Conservation (phyloP, 2,113 vertebrate species). For the Lepisosteus osseus region DNA sequence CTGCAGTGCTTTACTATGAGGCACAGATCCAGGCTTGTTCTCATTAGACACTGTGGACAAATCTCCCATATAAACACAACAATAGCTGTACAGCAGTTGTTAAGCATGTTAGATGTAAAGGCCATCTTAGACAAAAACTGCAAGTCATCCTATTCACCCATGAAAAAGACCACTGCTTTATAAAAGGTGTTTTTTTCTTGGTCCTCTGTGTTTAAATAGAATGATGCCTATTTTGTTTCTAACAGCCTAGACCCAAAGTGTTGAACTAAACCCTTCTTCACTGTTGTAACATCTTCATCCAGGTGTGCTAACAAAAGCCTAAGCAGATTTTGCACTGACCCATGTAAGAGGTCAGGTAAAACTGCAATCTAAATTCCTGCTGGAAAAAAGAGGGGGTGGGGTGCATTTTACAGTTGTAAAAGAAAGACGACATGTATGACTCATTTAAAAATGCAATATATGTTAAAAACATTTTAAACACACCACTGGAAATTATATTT, state of each 20-base stretch:
- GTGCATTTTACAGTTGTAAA: neutral
- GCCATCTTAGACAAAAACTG: neutral
- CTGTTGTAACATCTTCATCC: constrained; percentile 55
- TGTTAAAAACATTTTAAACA: too few relatives aligned
- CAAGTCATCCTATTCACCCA: neutral
- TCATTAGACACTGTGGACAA: too few relatives aligned
- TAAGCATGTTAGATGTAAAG: neutral
- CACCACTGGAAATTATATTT: too few relatives aligned
- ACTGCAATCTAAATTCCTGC: constrained; percentile 66
- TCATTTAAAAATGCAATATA: too few relatives aligned
- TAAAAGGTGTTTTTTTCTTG: neutral
- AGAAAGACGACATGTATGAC: neutral
- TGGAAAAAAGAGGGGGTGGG: constrained; percentile 36
- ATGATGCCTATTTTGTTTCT: neutral
- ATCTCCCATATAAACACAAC: neutral
- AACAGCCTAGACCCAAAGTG: constrained; percentile 32
- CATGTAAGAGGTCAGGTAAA: constrained; percentile 57
- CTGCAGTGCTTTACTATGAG: too few relatives aligned
- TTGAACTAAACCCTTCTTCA: constrained; percentile 53
- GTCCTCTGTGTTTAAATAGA: constrained; percentile 4
- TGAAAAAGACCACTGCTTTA: neutral
- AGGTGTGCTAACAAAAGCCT: constrained; percentile 71
- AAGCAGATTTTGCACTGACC: constrained; percentile 57
- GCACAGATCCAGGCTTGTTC: too few relatives aligned
- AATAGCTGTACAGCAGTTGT: neutral